Percentiles rank a stretch among this genome's conserved stretches.
These are phyloP conservation scores for Xenopus borealis DNA, from an alignment of 2,113 vertebrate genomes.

Conservation along the genomic window DNA sequence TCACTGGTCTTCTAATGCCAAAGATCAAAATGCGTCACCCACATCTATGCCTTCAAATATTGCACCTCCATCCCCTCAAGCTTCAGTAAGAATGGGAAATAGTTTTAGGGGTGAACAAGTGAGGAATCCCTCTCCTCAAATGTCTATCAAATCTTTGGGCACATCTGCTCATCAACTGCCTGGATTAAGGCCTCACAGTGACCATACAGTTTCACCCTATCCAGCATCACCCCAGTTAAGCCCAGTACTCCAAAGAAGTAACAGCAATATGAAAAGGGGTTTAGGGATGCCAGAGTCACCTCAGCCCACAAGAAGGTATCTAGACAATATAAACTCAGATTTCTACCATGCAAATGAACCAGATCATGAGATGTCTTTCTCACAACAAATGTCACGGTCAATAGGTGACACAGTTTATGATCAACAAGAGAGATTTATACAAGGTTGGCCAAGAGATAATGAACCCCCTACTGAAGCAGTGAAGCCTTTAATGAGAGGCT, in stretches of 20 bases:
- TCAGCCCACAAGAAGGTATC: conserved; percentile 46
- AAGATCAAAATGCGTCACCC: neutral
- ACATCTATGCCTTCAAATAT: neutral
- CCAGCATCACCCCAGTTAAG: conserved; percentile 3
- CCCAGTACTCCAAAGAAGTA: conserved; percentile 19
- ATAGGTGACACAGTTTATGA: conserved; percentile 58
- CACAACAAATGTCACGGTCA: conserved; percentile 59
- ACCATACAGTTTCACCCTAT: neutral
- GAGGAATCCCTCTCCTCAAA: conserved; percentile 59
- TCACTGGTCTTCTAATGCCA: conserved; percentile 30
- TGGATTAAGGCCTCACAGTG: conserved; percentile 8
- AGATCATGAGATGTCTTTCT: conserved; percentile 54
- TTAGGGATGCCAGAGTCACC: conserved; percentile 24
- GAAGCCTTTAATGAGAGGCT: conserved; percentile 66
- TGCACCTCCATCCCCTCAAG: conserved; percentile 63
- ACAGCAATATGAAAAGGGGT: neutral
- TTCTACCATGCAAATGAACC: conserved; percentile 38
- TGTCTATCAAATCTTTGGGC: conserved; percentile 45
- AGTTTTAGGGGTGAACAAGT: conserved; percentile 46
- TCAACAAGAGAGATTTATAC: conserved; percentile 47
- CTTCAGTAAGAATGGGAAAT: conserved; percentile 51
- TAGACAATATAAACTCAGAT: conserved; percentile 52
- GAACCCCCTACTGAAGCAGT: conserved; percentile 58
- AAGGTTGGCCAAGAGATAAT: conserved; percentile 56
- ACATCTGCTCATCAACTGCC: conserved; percentile 11